These are phyloP conservation scores for Drosophila parvula DNA, from an alignment of 1,140 invertebrate species.

Conservation along the genomic window DNA sequence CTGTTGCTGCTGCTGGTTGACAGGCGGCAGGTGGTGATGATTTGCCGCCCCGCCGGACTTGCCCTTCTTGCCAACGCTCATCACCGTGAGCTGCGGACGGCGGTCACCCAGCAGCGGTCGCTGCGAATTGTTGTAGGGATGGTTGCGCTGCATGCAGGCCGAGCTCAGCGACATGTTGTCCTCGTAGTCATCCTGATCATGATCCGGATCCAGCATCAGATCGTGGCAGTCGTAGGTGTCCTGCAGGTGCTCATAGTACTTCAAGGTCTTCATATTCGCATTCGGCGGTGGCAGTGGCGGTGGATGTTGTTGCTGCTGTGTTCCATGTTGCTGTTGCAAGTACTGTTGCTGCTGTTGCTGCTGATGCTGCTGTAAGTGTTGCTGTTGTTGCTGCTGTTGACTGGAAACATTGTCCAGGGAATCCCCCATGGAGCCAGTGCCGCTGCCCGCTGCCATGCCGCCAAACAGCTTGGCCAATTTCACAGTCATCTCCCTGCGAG, in stretches of 20 bases:
- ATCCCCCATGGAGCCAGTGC: constrained; percentile 17
- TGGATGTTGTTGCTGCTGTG: constrained; percentile 19
- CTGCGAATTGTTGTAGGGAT: constrained; percentile 77
- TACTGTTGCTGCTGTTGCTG: constrained; percentile 4
- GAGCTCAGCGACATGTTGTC: constrained; percentile 67
- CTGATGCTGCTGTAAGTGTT: neutral
- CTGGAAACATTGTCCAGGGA: constrained; percentile 10
- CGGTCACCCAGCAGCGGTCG: constrained; percentile 71
- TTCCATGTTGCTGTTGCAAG: constrained; percentile 6
- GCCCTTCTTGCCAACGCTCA: constrained; percentile 43
- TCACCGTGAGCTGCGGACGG: constrained; percentile 47
- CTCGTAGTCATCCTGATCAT: constrained; percentile 66
- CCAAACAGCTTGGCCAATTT: constrained; percentile 78
- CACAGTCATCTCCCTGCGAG: constrained; percentile 63
- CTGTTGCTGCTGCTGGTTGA: constrained; percentile 11
- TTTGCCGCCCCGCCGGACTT: constrained; percentile 10
- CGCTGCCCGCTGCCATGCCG: constrained; percentile 12
- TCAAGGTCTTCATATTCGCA: constrained; percentile 57
- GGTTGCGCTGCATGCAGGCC: constrained; percentile 70
- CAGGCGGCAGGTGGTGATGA: neutral
- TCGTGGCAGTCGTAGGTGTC: constrained; percentile 53
- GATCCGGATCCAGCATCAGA: constrained; percentile 37
- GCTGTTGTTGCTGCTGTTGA: constrained; percentile 5
- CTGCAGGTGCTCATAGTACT: constrained; percentile 63
- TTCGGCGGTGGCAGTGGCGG: constrained; percentile 66